Percentiles rank a stretch among this genome's conserved stretches.
Evolutionary conservation across 1,140 invertebrate genomes (phyloP).

Genomic region (Triops longicaudatus): DNA sequence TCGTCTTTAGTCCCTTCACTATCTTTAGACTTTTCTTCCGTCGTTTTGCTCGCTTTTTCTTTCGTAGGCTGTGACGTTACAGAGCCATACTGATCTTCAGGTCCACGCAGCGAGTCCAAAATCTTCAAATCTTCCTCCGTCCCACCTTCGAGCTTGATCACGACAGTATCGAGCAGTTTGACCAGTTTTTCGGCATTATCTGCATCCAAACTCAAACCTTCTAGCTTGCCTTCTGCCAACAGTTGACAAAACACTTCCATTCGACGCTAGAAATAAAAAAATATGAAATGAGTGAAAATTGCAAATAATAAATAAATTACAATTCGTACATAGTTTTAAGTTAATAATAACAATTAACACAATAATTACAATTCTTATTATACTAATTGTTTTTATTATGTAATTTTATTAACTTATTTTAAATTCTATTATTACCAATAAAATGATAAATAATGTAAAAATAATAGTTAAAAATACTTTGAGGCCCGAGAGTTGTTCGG

Average conservation of each 20-base stretch:
- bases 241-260: conserved; percentile 85
- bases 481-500: conserved; percentile 72
- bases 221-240: conserved; percentile 60
- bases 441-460: too few species aligned
- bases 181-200: conserved; percentile 79
- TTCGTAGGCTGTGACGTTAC: not conserved
- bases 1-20: conserved; percentile 37
- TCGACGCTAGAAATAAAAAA: conserved; percentile 56
- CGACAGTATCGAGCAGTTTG: conserved; percentile 85
- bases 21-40: conserved; percentile 38
- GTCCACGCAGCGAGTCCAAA: conserved; percentile 50
- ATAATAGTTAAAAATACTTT: conserved; percentile 50
- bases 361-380: too few species aligned
- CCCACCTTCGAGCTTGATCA: conserved; percentile 94
- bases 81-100: not conserved
- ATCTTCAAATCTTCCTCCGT: conserved; percentile 85
- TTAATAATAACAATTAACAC: too few species aligned
- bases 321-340: too few species aligned
- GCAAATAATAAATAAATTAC: conserved; percentile 8
- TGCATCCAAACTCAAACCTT: conserved; percentile 72
- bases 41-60: conserved; percentile 28
- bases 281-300: not conserved
- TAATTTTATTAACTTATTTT: too few species aligned
- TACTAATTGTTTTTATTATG: too few species aligned
- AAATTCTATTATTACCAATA: too few species aligned